These are phyloP conservation scores for Hydrolagus colliei DNA, from an alignment of 2,797 vertebrate genomes.

Conservation along the genomic window DNA sequence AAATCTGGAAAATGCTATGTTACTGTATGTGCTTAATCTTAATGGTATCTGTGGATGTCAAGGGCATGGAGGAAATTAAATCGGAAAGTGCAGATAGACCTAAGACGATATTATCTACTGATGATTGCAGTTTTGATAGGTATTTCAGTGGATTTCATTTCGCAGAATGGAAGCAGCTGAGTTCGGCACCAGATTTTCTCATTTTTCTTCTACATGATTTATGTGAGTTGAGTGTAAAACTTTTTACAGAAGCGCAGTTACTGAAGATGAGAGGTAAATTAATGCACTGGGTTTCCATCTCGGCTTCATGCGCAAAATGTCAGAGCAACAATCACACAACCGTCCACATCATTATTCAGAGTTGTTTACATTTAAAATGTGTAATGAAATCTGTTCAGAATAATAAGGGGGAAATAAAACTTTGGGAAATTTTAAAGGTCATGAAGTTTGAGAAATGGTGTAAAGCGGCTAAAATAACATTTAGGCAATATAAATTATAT, in stretches of 20 bases:
- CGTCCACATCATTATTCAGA: slow-evolving; percentile 90
- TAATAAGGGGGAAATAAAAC: slow-evolving; percentile 99
- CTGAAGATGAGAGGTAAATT: slow-evolving; percentile 77
- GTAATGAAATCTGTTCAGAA: slow-evolving; percentile 99
- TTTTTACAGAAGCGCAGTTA: slow-evolving; percentile 75
- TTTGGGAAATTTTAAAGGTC: slow-evolving; percentile 99
- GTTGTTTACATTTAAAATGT: slow-evolving; percentile 99
- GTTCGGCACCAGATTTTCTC: slow-evolving; percentile 98
- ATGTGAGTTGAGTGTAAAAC: slow-evolving; percentile 98
- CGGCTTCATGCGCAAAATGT: slow-evolving; percentile 64
- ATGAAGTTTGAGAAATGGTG: slow-evolving; percentile 99
- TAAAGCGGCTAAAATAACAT: slow-evolving; percentile 96
- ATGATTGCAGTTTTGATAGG: slow-evolving; percentile 99
- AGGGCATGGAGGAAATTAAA: slow-evolving; percentile 99
- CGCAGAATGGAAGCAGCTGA: slow-evolving; percentile 94
- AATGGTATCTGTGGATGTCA: slow-evolving; percentile 99
- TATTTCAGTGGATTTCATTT: slow-evolving; percentile 99
- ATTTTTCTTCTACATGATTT: slow-evolving; percentile 99
- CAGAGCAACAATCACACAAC: slow-evolving; percentile 70
- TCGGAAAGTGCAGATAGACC: slow-evolving; percentile 99
- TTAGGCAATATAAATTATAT: slow-evolving; percentile 98
- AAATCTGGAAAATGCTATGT: slow-evolving; percentile 79
- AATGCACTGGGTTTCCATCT: slow-evolving; percentile 77
- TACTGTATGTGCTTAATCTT: slow-evolving; percentile 98
- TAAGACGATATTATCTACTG: slow-evolving; percentile 99